A percentile compares a stretch with the other conserved stretches of the same genome.
Conservation (phyloP, 2,797 vertebrate genomes). For the Mormyrops attenuatus region DNA sequence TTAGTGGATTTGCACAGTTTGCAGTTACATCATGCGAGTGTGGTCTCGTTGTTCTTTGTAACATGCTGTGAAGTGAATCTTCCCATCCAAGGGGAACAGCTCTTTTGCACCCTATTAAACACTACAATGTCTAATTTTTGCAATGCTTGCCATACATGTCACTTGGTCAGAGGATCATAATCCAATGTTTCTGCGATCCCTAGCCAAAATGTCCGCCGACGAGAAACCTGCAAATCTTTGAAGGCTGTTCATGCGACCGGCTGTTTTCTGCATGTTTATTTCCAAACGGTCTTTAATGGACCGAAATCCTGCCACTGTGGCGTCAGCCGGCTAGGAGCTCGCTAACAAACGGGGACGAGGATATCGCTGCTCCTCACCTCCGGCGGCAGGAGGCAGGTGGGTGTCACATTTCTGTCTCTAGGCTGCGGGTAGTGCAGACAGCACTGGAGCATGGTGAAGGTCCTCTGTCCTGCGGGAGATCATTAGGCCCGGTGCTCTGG, state of each 20-base stretch:
- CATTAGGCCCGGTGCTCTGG: background rate
- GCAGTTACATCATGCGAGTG: background rate
- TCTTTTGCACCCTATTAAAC: background rate
- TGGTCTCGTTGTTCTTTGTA: background rate
- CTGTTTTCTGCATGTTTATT: background rate
- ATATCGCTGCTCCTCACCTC: background rate
- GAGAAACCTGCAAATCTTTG: background rate
- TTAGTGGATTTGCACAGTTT: background rate
- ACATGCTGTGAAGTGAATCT: background rate
- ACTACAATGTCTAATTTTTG: background rate
- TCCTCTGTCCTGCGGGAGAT: conserved; percentile 7
- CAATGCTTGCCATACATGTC: background rate
- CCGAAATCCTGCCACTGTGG: too few species aligned
- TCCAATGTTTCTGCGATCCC: background rate
- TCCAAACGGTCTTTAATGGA: background rate
- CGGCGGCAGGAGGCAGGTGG: background rate
- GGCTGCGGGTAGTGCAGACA: background rate
- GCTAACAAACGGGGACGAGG: background rate
- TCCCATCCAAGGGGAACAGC: background rate
- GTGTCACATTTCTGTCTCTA: background rate
- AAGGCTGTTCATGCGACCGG: background rate
- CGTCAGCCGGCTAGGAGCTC: background rate
- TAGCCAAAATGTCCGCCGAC: background rate
- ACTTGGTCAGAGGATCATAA: background rate
- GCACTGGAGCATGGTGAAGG: background rate